These are phyloP conservation scores for Protosalanx chinensis DNA, from an alignment of 2,797 vertebrate species.

Conservation along the genomic window DNA sequence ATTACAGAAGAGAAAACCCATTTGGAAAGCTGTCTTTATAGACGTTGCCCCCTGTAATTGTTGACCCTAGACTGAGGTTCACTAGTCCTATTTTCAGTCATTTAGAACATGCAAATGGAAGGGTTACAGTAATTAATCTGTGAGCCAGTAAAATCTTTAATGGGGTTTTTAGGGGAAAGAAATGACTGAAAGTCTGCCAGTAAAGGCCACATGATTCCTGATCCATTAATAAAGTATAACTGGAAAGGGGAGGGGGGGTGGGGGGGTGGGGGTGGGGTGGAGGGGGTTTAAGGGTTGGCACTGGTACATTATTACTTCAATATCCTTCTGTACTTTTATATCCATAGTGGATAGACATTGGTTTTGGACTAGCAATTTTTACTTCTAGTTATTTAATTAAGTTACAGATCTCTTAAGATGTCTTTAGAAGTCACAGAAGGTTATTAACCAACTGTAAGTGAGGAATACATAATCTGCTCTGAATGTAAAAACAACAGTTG, in stretches of 20 bases:
- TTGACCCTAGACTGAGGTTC: slow-evolving; percentile 4
- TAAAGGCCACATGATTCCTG: background rate
- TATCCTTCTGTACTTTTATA: too few relatives aligned
- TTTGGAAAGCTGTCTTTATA: slow-evolving; percentile 12
- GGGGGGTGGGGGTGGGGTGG: too few relatives aligned
- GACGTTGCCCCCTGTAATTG: slow-evolving; percentile 16
- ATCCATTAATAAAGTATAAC: background rate
- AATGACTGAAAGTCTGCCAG: background rate
- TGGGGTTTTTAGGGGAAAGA: slow-evolving; percentile 1
- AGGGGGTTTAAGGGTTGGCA: slow-evolving; percentile 5
- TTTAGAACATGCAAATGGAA: background rate
- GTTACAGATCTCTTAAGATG: too few relatives aligned
- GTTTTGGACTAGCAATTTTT: too few relatives aligned
- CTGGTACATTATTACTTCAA: background rate
- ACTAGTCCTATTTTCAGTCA: slow-evolving; percentile 7
- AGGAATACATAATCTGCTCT: background rate
- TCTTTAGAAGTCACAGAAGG: too few relatives aligned
- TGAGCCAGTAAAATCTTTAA: background rate
- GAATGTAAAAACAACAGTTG: background rate
- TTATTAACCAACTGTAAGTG: background rate
- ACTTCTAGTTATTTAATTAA: too few relatives aligned
- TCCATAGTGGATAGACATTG: too few relatives aligned
- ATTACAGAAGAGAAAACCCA: background rate
- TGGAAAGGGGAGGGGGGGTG: background rate
- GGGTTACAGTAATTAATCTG: background rate